Evolutionary conservation across 2,888 invertebrate species (phyloP).

Genomic region (Cryptus armator): DNA sequence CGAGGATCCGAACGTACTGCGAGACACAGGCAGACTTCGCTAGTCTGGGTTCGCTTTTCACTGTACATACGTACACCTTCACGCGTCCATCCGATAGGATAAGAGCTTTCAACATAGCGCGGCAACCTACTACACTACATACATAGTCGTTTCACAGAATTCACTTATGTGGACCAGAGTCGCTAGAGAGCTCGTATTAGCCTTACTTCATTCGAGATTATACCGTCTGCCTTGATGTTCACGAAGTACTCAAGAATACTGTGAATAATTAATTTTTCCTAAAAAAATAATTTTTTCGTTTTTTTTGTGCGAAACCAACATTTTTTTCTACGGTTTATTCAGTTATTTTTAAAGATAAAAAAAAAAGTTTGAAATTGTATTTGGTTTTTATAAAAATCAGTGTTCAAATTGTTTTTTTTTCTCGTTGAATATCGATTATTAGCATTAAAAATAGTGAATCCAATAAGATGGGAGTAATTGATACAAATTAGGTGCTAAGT

Average conservation of each 20-base stretch:
- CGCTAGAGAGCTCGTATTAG: conserved; percentile 17
- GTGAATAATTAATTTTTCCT: background rate
- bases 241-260: background rate
- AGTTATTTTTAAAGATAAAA: too few species aligned
- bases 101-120: conserved; percentile 57
- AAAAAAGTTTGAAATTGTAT: too few species aligned
- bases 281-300: background rate
- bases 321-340: too few species aligned
- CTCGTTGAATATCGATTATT: too few species aligned
- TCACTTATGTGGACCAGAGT: conserved; percentile 22
- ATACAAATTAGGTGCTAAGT: too few species aligned
- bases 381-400: too few species aligned
- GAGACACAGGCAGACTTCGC: conserved; percentile 35
- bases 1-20: conserved; percentile 27
- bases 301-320: too few species aligned
- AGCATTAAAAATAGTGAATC: too few species aligned
- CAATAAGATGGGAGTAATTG: too few species aligned
- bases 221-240: background rate
- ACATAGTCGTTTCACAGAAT: conserved; percentile 24
- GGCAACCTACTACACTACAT: conserved; percentile 45
- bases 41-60: conserved; percentile 40
- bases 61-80: conserved; percentile 30
- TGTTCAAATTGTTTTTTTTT: too few species aligned
- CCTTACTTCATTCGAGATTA: background rate
- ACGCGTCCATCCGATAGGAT: conserved; percentile 47